phyloP scores from a whole-genome alignment of 2,797 vertebrate genomes.

The Spinus pinus region DNA sequence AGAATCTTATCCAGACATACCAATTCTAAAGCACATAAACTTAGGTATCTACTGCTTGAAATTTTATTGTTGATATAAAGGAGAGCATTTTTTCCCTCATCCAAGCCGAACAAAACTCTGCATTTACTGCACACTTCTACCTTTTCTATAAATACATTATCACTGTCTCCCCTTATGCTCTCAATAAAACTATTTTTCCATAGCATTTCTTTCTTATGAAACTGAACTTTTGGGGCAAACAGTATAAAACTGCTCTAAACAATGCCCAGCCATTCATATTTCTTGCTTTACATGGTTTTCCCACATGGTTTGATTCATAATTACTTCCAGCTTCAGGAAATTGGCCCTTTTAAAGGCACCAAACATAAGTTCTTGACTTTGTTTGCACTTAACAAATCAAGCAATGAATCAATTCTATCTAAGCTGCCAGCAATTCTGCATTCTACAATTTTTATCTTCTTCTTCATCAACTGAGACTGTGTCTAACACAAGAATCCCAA shows the following conservation, averaged over 20 bases:
- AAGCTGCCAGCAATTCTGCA: not conserved
- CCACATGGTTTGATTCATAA: conserved; percentile 29
- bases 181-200: not conserved
- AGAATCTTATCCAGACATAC: not conserved
- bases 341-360: not conserved
- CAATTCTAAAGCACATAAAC: not conserved
- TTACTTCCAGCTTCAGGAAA: conserved; percentile 64
- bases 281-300: conserved; percentile 41
- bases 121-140: not conserved
- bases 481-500: not conserved
- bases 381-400: conserved; percentile 19
- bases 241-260: not conserved
- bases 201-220: not conserved
- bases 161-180: not conserved
- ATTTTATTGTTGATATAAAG: not conserved
- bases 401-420: not conserved
- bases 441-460: not conserved
- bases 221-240: not conserved
- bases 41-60: not conserved
- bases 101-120: not conserved
- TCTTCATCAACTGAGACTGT: not conserved
- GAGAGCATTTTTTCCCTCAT: not conserved
- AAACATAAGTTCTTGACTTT: not conserved
- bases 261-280: conserved; percentile 49
- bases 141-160: not conserved